These are phyloP conservation scores for Sigmodon hispidus DNA, from an alignment of 2,113 vertebrate species.

Conservation along the genomic window DNA sequence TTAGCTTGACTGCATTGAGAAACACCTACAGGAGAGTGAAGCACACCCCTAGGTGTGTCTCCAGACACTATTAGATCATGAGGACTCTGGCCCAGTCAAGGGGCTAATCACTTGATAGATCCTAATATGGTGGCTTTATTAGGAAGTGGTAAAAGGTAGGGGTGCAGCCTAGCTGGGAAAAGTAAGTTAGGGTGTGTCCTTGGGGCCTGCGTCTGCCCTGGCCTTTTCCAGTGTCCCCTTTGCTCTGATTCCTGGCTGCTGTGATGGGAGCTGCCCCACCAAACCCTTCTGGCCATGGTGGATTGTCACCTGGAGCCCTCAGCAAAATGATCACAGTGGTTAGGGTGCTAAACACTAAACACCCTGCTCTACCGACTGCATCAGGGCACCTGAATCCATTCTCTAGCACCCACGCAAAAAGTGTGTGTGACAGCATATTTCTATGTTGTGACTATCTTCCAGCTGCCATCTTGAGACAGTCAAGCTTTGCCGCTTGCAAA, in stretches of 20 bases:
- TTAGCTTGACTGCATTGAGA: background rate
- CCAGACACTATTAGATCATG: background rate
- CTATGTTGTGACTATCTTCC: background rate
- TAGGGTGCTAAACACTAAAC: background rate
- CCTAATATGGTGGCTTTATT: background rate
- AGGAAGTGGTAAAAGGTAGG: background rate
- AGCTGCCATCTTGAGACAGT: background rate
- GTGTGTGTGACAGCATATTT: background rate
- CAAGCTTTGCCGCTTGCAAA: background rate
- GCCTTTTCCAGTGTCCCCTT: background rate
- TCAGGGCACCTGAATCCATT: background rate
- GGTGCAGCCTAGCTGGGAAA: background rate
- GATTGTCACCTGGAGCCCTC: background rate
- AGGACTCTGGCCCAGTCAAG: background rate
- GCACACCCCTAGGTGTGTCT: background rate
- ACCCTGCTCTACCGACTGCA: background rate
- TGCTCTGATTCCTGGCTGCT: background rate
- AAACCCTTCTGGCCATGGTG: background rate
- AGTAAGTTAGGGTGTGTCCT: background rate
- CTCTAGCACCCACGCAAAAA: background rate
- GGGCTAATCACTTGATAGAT: background rate
- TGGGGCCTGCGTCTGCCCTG: background rate
- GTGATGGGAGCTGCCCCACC: background rate
- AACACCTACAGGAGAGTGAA: background rate
- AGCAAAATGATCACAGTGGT: background rate